These are phyloP conservation scores for Aegithalos caudatus DNA, from an alignment of 2,113 vertebrate genomes.

Conservation along the genomic window DNA sequence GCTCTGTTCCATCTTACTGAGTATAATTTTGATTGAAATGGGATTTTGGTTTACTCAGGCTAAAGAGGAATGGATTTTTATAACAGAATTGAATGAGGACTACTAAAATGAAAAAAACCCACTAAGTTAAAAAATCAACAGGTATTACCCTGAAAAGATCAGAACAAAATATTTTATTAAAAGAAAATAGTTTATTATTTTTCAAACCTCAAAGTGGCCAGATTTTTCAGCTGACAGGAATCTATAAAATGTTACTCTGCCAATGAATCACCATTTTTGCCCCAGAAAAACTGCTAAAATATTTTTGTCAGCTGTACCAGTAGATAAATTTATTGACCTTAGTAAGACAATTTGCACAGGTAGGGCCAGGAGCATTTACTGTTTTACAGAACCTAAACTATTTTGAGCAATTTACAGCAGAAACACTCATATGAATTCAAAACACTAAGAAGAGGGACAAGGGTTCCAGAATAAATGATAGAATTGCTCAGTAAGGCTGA, in stretches of 20 bases:
- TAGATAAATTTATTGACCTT: neutral
- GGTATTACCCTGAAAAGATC: neutral
- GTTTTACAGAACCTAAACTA: neutral
- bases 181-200: neutral
- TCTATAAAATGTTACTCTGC: neutral
- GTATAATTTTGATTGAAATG: neutral
- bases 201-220: neutral
- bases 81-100: neutral
- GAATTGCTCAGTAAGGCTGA: neutral
- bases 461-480: neutral
- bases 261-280: neutral
- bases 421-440: neutral
- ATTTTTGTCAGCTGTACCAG: neutral
- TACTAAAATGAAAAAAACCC: neutral
- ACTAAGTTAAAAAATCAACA: neutral
- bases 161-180: neutral
- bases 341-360: neutral
- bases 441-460: neutral
- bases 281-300: neutral
- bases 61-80: neutral
- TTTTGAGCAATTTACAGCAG: neutral
- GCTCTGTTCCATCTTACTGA: neutral
- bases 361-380: neutral
- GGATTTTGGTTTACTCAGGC: neutral
- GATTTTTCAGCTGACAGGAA: neutral